Base-by-base conservation (phyloP, 2,888 invertebrate genomes). In the Cremastinae sp. region DNA sequence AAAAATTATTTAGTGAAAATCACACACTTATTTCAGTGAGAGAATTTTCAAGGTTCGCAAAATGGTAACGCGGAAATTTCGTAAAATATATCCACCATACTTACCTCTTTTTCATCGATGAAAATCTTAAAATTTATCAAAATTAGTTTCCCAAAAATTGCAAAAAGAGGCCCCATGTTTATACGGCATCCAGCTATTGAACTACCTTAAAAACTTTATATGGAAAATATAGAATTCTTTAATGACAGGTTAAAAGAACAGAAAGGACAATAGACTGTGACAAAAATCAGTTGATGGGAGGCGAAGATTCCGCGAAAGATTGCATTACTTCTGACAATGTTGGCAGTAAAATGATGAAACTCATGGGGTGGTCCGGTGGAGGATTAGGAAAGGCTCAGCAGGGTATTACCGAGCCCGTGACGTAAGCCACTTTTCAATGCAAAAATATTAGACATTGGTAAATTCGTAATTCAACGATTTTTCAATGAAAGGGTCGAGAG, bases 291-390 rank as follows among this genome's bases (percentile, higher is more conserved):
- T 66, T 80, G 43, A 80, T 80, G 61, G 72, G 74, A 9, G 58
- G 73, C 14, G 62, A 71, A 5, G 79, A 81, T 0, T 64, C 20
- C 5, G 20, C 76, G 0, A 69, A 70, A 47, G 74, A 77, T 39
- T 43, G 61, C 18, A 70, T 77, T 37, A 74, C 73, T 65, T 88
- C 90, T 1, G 89, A 90, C 73, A 92, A 92, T 80, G 87, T 92
- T 53, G 93, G 93, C 8, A 91, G 88, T 56, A 91, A 91, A 81
- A 83, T 93, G 79, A 89, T 93, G 85, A 90, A 90, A 78, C 87
- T 91, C 80, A 93, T 93, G 93, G 93, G 93, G 1, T 93, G 93
- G 93, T 87, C 89, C 16, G 93, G 93, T 22, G 92, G 92, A 12
- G 92, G 92, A 4, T 89, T 93, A 2, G 93, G 93, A 0, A 92